Percentiles rank a stretch among this genome's conserved stretches.
phyloP scores from a whole-genome alignment of 2,113 vertebrate genomes.

The Maccullochella peelii region DNA sequence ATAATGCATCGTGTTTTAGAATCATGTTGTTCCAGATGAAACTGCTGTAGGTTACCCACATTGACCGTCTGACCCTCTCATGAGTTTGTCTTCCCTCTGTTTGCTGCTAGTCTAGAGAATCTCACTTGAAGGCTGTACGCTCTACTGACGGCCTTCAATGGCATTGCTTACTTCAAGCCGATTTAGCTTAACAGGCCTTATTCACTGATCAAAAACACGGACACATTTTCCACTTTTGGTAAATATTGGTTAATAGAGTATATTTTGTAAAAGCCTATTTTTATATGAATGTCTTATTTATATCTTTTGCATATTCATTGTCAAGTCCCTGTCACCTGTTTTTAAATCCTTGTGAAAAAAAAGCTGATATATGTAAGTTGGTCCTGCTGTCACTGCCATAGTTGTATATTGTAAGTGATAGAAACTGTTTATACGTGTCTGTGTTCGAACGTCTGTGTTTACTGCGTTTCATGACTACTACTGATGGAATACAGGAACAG shows the following conservation, averaged over 20 bases:
- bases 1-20: slow-evolving; percentile 47
- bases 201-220: slow-evolving; percentile 82
- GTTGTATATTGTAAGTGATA: slow-evolving; percentile 77
- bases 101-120: slow-evolving; percentile 96
- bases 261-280: slow-evolving; percentile 99
- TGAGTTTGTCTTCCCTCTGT: slow-evolving; percentile 83
- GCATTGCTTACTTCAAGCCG: slow-evolving; percentile 69
- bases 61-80: slow-evolving; percentile 66
- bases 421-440: slow-evolving; percentile 76
- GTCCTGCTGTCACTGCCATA: slow-evolving; percentile 75
- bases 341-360: slow-evolving; percentile 67
- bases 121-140: slow-evolving; percentile 71
- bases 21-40: slow-evolving; percentile 66
- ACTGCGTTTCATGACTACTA: slow-evolving; percentile 83
- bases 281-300: slow-evolving; percentile 99
- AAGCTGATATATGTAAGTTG: slow-evolving; percentile 70
- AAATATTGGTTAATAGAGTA: slow-evolving; percentile 92
- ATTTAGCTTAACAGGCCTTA: slow-evolving; percentile 68
- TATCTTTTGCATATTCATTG: slow-evolving; percentile 86
- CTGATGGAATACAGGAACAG: slow-evolving; percentile 83
- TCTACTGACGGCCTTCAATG: slow-evolving; percentile 61
- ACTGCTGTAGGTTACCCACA: slow-evolving; percentile 85
- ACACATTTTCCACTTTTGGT: slow-evolving; percentile 88
- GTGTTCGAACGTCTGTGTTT: slow-evolving; percentile 83
- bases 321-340: slow-evolving; percentile 77